Evolutionary conservation across 2,888 invertebrate genomes (phyloP), one percentile per base, ranked within the genome.

Genomic region (Leucoma salicis): DNA sequence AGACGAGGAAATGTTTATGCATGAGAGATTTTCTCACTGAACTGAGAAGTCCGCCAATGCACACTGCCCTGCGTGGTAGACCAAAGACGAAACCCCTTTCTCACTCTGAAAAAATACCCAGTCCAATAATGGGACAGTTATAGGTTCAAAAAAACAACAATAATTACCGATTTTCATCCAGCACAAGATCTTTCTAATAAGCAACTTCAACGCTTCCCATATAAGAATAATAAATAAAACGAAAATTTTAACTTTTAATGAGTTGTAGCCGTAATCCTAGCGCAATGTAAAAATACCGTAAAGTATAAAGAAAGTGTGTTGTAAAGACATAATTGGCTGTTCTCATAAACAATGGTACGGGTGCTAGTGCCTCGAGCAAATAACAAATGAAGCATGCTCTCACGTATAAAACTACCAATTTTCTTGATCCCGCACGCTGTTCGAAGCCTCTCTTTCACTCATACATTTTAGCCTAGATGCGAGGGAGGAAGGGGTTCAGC

Each of bases 351-450:
- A 84, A 82, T 82, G 63, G 78, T 63, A 59, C 61, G 67, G 79
- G 74, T 75, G 79, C 81, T 70, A 66, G 70, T 63, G 82, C 86
- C 82, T 64, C 65, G 46, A 76, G 85, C 77, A 52, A 74, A 45
- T 61, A 74, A 71, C 76, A 82, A 84, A 85, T 80, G 82, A 83
- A 84, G 74, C 79, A 74, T 77, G 76, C 77, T 78, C 80, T 80
- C 79, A 82, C 78, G 78, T 78, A 70, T 48, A 66, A 61, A 53
- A 24, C 41, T 56, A 63, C 82, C 73, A 74, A 57, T 63, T 66
- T 38, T 39, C 42, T 48, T 62, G 75, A 71, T 35, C 76, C 49
- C 39, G 42, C 41, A 18, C 41, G 39, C 31, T 39, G 38, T 47
- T 35, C 37, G 43, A 38, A 38, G 46, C 18, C 35, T 39, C 47